Percentiles rank a stretch among this genome's conserved stretches.
Evolutionary conservation across 37 sponge, comb jelly and placozoan species (phyloP).

Genomic region (Theonella swinhoei): DNA sequence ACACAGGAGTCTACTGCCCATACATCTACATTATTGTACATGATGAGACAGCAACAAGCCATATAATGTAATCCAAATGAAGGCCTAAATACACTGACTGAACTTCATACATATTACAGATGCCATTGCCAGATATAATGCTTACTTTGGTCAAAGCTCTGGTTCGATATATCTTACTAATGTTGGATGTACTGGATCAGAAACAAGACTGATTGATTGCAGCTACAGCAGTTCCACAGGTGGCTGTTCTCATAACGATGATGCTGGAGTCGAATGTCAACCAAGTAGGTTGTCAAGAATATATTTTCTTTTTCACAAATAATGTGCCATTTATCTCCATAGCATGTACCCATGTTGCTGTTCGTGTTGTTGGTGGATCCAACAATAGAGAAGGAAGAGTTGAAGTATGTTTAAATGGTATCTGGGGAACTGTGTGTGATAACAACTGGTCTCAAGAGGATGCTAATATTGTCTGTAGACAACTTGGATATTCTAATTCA

Average conservation of each 20-base stretch:
- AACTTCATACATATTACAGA: too few species aligned
- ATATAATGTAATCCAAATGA: too few species aligned
- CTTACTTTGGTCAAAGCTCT: constrained; percentile 6
- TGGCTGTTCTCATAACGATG: neutral
- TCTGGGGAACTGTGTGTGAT: constrained; percentile 11
- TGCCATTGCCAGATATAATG: neutral
- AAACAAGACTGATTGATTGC: constrained; percentile 21
- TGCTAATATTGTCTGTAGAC: constrained; percentile 7
- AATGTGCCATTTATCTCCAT: too few species aligned
- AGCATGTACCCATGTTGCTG: neutral
- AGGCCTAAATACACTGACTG: too few species aligned
- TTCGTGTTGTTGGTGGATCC: constrained; percentile 1
- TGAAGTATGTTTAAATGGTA: constrained; percentile 19
- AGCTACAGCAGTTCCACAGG: neutral
- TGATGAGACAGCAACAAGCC: too few species aligned
- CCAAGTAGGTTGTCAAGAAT: too few species aligned
- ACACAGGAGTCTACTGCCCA: too few species aligned
- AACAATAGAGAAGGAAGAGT: neutral
- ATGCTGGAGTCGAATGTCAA: constrained; percentile 16
- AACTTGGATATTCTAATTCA: neutral
- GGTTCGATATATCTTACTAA: constrained; percentile 20
- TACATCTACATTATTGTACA: too few species aligned
- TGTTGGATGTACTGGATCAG: constrained; percentile 20
- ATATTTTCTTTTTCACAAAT: neutral
- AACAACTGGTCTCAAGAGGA: neutral